Base-by-base conservation (phyloP, 1,140 invertebrate genomes). In the Cherax quadricarinatus region DNA sequence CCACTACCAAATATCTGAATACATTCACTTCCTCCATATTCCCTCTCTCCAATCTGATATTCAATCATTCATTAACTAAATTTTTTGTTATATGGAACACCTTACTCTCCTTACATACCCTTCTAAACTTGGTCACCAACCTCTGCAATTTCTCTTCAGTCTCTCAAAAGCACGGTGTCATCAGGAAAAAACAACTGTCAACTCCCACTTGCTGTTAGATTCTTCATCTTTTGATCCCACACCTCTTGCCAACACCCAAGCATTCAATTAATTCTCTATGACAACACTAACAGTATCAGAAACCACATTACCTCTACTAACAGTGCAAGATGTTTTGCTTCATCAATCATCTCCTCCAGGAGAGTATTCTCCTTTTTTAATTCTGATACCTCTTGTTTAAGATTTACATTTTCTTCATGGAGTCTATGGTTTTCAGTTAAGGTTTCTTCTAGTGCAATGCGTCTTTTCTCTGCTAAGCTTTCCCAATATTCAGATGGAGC, bases 361-460 rank as follows among this genome's bases (percentile, higher is more conserved):
- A 87, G n/a, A 24, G 66, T 81, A 49, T 91, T 91, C 30, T 91
- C 90, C 51, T 91, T 75, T 30, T 87, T 91, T 21, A 91, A 53
- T 30, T 49, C 41, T 53, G 78, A 16, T 14, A 89, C 81, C 48
- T 94, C 93, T 41, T 85, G 78, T 14, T 73, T n/a, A 18, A 93
- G 81, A 30, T 21, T 12, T 49, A 66, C 75, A 66, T 92, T 86
- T 53, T 93, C 83, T 48, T 91, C 84, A 70, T 93, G 89, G n/a
- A 94, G 93, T 18, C 86, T 75, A 41, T 93, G 49, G 49, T 94
- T 94, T 70, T 94, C 93, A 10, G 66, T 24, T 6, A 94, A 75
- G 18, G 92, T 83, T 49, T 93, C 80, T 48, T 94, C 91, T 12
- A 94, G 83, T 21, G 93, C 93, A 60, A 86, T 75, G 9, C 86